A percentile compares a stretch with the other conserved stretches of the same genome.
These are phyloP conservation scores for Nemotelus nigrinus DNA, from an alignment of 2,888 invertebrate genomes.

Conservation along the genomic window DNA sequence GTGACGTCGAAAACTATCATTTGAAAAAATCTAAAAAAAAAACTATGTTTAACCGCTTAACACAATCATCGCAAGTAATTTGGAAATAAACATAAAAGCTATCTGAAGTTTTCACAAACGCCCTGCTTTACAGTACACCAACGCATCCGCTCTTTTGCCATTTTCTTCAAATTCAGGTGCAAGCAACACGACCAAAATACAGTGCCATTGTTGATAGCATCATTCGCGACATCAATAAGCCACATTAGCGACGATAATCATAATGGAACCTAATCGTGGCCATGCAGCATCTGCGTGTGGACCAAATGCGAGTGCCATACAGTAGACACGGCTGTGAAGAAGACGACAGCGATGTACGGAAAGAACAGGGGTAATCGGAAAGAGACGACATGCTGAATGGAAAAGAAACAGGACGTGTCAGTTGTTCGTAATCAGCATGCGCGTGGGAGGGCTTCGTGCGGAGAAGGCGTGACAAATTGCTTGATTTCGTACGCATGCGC, in stretches of 20 bases:
- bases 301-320: neutral
- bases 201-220: constrained; percentile 3
- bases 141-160: neutral
- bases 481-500: constrained; percentile 40
- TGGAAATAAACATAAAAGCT: too few relatives aligned
- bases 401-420: constrained; percentile 36
- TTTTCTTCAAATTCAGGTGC: constrained; percentile 28
- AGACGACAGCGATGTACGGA: neutral
- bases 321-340: neutral
- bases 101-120: too few relatives aligned
- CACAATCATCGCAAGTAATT: too few relatives aligned
- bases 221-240: constrained; percentile 16
- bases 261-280: neutral
- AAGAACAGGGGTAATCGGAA: neutral
- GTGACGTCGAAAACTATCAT: too few relatives aligned
- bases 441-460: constrained; percentile 39
- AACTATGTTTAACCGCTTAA: too few relatives aligned
- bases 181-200: neutral
- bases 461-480: constrained; percentile 41
- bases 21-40: too few relatives aligned
- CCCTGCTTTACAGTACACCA: neutral
- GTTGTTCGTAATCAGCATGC: constrained; percentile 39
- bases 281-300: constrained; percentile 9
- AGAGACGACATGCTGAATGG: neutral
- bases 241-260: constrained; percentile 13